Percentiles rank a stretch among this genome's conserved stretches.
These are phyloP conservation scores for Rousettus madagascariensis DNA, from an alignment of 2,797 vertebrate species.

Conservation along the genomic window DNA sequence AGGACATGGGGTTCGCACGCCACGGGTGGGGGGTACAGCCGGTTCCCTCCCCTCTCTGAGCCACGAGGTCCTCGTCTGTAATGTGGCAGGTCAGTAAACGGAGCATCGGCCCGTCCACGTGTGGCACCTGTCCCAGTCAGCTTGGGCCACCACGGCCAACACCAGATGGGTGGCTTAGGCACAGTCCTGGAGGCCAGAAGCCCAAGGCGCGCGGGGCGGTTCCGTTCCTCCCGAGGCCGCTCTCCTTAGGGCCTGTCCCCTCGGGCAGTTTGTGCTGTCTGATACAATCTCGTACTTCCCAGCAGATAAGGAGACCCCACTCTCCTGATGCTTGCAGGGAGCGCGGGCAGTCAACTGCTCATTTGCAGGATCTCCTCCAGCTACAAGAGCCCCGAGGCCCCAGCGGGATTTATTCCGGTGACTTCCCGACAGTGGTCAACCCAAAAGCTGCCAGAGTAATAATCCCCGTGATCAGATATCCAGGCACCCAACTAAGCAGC, in stretches of 20 bases:
- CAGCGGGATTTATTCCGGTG: background rate
- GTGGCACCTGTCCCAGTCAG: rapidly evolving
- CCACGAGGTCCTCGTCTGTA: background rate
- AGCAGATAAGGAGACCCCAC: background rate
- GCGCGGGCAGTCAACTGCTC: too few species aligned
- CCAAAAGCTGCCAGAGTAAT: background rate
- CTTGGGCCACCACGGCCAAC: background rate
- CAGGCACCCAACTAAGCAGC: background rate
- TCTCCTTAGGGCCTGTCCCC: too few species aligned
- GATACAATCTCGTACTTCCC: background rate
- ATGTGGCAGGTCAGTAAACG: rapidly evolving
- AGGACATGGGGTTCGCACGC: background rate
- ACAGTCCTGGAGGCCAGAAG: background rate
- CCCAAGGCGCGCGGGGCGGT: rapidly evolving
- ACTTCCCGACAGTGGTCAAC: background rate
- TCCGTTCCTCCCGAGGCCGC: background rate
- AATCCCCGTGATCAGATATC: background rate
- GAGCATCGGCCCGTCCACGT: rapidly evolving
- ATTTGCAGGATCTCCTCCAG: background rate
- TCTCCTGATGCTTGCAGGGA: background rate
- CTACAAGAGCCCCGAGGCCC: background rate
- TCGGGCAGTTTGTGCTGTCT: rapidly evolving
- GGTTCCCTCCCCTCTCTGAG: background rate
- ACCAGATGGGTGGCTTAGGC: rapidly evolving
- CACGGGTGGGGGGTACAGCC: background rate